Percentiles rank a stretch among this genome's conserved stretches.
These are phyloP conservation scores for Tachysurus fulvidraco DNA, from an alignment of 2,113 vertebrate genomes.

Conservation along the genomic window DNA sequence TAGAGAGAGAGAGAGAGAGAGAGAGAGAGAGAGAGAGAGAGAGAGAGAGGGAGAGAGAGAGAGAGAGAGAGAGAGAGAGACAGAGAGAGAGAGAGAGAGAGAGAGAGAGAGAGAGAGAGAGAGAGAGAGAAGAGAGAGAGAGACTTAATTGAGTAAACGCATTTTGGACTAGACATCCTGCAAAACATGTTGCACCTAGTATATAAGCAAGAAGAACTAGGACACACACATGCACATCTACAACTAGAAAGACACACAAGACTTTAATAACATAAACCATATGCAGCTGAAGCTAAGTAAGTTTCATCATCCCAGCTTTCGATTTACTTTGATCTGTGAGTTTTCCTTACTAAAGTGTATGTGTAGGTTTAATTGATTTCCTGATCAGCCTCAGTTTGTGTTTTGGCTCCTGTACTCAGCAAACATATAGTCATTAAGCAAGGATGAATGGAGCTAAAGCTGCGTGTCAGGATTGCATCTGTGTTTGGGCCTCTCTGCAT, in stretches of 20 bases:
- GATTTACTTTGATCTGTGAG: slow-evolving; percentile 20
- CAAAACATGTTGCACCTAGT: slow-evolving; percentile 53
- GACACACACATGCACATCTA: slow-evolving; percentile 55
- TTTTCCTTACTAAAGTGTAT: not conserved
- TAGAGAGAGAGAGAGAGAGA: slow-evolving; percentile 37
- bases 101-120: no score
- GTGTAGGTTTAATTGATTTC: not conserved
- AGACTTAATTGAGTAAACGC: slow-evolving; percentile 50
- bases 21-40: slow-evolving; percentile 14
- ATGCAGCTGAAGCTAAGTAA: slow-evolving; percentile 32
- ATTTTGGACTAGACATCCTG: slow-evolving; percentile 56
- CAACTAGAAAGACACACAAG: slow-evolving; percentile 43
- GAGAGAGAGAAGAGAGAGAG: slow-evolving; percentile 35
- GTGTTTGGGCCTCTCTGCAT: not conserved
- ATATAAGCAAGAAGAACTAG: slow-evolving; percentile 58
- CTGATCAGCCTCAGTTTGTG: not conserved
- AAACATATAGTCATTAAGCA: not conserved
- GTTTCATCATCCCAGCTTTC: slow-evolving; percentile 15
- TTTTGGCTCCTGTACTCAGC: not conserved
- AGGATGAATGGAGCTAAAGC: not conserved
- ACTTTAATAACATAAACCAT: slow-evolving; percentile 63
- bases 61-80: slow-evolving; percentile 27
- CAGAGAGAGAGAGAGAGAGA: slow-evolving; percentile 37
- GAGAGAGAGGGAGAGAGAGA: slow-evolving; percentile 35
- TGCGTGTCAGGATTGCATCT: not conserved